Conservation (phyloP, 53 echinoderm and acorn worm species). For the Hippasteria phrygiana region DNA sequence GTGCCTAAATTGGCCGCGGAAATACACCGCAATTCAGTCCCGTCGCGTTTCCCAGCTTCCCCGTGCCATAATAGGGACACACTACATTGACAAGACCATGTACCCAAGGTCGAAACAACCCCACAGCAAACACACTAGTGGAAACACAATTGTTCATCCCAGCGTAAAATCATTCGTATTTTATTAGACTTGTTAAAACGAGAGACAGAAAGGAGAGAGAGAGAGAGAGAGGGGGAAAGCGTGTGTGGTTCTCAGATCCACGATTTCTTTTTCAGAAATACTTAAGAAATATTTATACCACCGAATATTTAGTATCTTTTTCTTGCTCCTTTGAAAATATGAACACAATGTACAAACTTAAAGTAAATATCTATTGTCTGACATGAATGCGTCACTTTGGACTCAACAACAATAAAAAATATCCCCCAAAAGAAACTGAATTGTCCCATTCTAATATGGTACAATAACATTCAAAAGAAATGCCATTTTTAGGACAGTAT, state of each 20-base stretch:
- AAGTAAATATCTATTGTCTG: slow-evolving; percentile 40
- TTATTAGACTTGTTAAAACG: slow-evolving; percentile 61
- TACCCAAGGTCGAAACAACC: slow-evolving; percentile 23
- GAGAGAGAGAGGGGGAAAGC: background rate
- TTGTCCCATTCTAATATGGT: slow-evolving; percentile 22
- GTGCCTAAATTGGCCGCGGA: slow-evolving; percentile 32
- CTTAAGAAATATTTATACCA: slow-evolving; percentile 62
- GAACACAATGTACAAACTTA: slow-evolving; percentile 64
- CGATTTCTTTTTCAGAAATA: slow-evolving; percentile 33
- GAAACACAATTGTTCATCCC: slow-evolving; percentile 52
- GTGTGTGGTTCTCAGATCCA: slow-evolving; percentile 39
- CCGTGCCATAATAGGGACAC: background rate
- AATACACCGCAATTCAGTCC: slow-evolving; percentile 48
- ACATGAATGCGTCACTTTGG: slow-evolving; percentile 14
- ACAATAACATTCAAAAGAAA: background rate
- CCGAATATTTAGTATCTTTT: slow-evolving; percentile 8
- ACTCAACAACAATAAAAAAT: background rate
- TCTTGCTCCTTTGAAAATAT: slow-evolving; percentile 24
- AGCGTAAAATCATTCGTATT: slow-evolving; percentile 65
- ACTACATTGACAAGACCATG: background rate
- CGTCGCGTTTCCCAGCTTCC: background rate
- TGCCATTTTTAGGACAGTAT: slow-evolving; percentile 7
- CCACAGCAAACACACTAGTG: slow-evolving; percentile 20
- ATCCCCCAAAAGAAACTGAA: background rate
- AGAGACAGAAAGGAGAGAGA: slow-evolving; percentile 2